phyloP scores from a whole-genome alignment of 1,140 invertebrate genomes.

The Zaprionus capensis region DNA sequence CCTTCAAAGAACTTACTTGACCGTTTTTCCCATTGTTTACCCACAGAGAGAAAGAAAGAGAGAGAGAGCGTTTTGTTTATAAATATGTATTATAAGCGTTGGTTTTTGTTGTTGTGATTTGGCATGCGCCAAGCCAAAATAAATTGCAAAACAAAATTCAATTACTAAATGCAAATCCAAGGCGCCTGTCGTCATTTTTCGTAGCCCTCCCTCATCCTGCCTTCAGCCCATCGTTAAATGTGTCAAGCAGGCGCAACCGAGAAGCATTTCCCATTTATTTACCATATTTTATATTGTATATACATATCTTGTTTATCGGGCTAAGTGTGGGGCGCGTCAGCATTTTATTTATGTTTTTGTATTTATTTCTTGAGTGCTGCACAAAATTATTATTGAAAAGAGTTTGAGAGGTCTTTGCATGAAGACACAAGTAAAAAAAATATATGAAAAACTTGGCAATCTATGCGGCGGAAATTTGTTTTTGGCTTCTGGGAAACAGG shows the following conservation, averaged over 20 bases:
- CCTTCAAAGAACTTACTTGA: slow-evolving; percentile 28
- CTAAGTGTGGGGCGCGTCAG: slow-evolving; percentile 62
- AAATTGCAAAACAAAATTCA: slow-evolving; percentile 81
- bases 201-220: not conserved
- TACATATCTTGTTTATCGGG: slow-evolving; percentile 48
- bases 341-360: slow-evolving; percentile 73
- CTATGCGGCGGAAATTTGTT: slow-evolving; percentile 60
- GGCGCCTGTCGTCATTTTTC: slow-evolving; percentile 33
- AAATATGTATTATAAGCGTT: slow-evolving; percentile 39
- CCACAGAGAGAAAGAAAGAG: not conserved
- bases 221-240: slow-evolving; percentile 44
- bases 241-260: slow-evolving; percentile 68
- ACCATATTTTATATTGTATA: slow-evolving; percentile 62
- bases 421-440: not conserved
- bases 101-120: slow-evolving; percentile 35
- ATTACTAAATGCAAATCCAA: slow-evolving; percentile 78
- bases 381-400: slow-evolving; percentile 75
- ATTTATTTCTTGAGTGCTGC: slow-evolving; percentile 55
- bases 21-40: slow-evolving; percentile 26
- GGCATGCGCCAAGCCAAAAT: slow-evolving; percentile 63
- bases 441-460: slow-evolving; percentile 48
- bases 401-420: slow-evolving; percentile 60
- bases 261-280: slow-evolving; percentile 65
- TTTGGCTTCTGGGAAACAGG: slow-evolving; percentile 51
- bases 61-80: slow-evolving; percentile 21